Conservation (phyloP, 2,113 vertebrate species). For the Pheucticus melanocephalus region DNA sequence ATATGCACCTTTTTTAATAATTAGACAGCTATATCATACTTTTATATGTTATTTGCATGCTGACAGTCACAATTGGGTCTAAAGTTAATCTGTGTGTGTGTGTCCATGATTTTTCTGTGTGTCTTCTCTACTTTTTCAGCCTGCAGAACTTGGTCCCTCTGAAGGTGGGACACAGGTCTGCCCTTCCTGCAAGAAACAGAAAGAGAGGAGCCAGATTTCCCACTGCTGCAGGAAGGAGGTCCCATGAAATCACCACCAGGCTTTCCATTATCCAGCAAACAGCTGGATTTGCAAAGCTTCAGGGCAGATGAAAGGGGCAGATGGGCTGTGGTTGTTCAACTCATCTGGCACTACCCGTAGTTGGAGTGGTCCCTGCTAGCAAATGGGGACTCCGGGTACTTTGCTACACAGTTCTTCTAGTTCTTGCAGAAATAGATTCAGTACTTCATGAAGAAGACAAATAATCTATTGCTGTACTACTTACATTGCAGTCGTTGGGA, state of each 20-base stretch:
- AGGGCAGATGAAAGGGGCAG: not conserved
- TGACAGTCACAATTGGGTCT: not conserved
- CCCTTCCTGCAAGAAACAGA: not conserved
- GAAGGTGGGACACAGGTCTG: fast-evolving
- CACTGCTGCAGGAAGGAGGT: not conserved
- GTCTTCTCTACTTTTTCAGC: not conserved
- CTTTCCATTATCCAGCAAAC: not conserved
- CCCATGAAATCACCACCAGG: not conserved
- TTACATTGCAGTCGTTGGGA: not conserved
- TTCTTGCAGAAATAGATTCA: not conserved
- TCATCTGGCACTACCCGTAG: not conserved
- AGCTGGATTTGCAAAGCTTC: not conserved
- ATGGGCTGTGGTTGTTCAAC: not conserved
- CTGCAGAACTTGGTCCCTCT: not conserved
- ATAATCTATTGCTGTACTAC: not conserved
- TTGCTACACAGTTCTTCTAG: not conserved
- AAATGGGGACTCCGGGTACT: not conserved
- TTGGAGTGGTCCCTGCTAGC: not conserved
- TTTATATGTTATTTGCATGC: not conserved
- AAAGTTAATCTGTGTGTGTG: fast-evolving
- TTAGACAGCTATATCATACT: not conserved
- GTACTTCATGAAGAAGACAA: not conserved
- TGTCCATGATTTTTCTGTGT: not conserved
- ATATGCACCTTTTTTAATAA: not conserved
- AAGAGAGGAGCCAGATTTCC: not conserved